These are phyloP conservation scores for Ylistrum balloti DNA, from an alignment of 1,140 invertebrate genomes.

Conservation along the genomic window DNA sequence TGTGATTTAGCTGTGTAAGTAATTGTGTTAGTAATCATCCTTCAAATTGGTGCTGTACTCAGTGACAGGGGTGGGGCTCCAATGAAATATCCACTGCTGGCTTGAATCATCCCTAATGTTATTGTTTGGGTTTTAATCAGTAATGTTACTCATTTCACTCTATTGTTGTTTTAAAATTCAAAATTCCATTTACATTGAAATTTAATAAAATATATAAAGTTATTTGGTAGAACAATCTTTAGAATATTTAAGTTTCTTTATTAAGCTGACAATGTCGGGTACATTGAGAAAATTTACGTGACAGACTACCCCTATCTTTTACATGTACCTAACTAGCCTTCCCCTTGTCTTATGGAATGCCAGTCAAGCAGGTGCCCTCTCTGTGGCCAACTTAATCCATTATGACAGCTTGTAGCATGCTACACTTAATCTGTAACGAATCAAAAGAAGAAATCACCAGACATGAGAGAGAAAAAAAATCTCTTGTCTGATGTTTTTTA, in stretches of 20 bases:
- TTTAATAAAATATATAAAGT: background rate
- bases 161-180: too few relatives aligned
- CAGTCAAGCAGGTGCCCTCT: background rate
- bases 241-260: too few relatives aligned
- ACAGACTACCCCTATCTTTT: background rate
- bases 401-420: background rate
- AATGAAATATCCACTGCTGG: background rate
- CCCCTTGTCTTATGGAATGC: background rate
- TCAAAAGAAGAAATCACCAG: slow-evolving; percentile 12
- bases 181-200: background rate
- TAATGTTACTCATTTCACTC: too few relatives aligned
- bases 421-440: background rate
- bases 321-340: background rate
- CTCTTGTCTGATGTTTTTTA: background rate
- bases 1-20: background rate
- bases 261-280: too few relatives aligned
- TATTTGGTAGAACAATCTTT: too few relatives aligned
- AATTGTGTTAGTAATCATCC: background rate
- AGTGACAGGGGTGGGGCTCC: background rate
- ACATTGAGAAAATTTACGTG: background rate
- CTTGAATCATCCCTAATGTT: background rate
- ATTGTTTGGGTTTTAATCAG: too few relatives aligned
- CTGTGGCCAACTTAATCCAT: background rate
- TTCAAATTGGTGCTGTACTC: background rate
- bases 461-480: background rate